A percentile compares a stretch with the other conserved stretches of the same genome.
Evolutionary conservation across 1,140 invertebrate species (phyloP).

Genomic region (Drosophila fuyamai): DNA sequence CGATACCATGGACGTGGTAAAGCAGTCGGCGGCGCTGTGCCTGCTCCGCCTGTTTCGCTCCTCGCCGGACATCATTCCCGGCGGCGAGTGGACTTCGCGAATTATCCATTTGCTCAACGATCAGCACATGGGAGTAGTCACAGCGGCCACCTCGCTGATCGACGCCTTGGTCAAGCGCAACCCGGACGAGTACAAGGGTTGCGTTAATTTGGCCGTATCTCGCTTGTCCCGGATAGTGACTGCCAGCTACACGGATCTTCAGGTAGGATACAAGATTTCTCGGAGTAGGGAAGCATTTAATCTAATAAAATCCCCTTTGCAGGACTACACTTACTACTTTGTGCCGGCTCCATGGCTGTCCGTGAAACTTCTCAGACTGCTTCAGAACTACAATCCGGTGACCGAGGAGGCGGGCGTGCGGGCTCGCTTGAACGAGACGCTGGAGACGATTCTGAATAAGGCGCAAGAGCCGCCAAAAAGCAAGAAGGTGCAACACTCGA

Average conservation of each 20-base stretch:
- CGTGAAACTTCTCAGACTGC: constrained; percentile 97
- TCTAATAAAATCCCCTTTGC: too few species aligned
- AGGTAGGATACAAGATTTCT: constrained; percentile 79
- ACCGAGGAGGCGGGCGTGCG: constrained; percentile 97
- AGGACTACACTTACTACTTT: constrained; percentile 99
- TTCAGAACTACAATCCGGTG: constrained; percentile 99
- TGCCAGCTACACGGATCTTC: constrained; percentile 98
- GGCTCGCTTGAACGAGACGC: constrained; percentile 97
- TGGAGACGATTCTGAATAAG: constrained; percentile 99
- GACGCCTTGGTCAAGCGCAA: constrained; percentile 99
- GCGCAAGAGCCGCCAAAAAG: constrained; percentile 99
- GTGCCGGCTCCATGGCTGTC: constrained; percentile 99
- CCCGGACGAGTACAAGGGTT: constrained; percentile 99
- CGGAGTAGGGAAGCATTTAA: background rate
- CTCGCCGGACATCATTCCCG: constrained; percentile 96
- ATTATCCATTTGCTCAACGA: constrained; percentile 99
- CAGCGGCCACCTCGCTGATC: constrained; percentile 98
- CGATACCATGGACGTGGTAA: constrained; percentile 99
- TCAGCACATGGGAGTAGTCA: constrained; percentile 99
- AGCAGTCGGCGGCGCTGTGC: constrained; percentile 99
- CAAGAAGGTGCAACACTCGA: constrained; percentile 99
- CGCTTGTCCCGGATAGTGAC: constrained; percentile 98
- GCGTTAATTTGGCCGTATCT: constrained; percentile 98
- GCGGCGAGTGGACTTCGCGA: constrained; percentile 99
- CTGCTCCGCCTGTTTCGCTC: constrained; percentile 96